These are phyloP conservation scores for Aphidius ervi DNA, from an alignment of 1,140 invertebrate genomes.

Conservation along the genomic window DNA sequence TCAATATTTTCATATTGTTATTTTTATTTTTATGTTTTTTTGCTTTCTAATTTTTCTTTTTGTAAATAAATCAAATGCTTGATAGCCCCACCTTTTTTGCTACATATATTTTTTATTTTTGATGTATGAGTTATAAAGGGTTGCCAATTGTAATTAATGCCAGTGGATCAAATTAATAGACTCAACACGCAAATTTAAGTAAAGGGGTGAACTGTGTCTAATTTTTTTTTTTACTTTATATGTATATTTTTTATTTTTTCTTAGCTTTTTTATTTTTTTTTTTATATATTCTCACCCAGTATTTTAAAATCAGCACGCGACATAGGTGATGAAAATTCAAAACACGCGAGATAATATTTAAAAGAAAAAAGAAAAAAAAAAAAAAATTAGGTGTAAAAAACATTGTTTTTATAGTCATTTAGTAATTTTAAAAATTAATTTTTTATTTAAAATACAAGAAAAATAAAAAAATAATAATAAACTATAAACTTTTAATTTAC, in stretches of 20 bases:
- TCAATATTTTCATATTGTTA: conserved; percentile 15
- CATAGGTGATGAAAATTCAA: conserved; percentile 8
- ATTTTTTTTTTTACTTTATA: conserved; percentile 12
- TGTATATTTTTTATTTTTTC: not conserved
- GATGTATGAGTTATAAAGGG: not conserved
- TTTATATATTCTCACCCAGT: not conserved
- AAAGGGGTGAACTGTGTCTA: conserved; percentile 6
- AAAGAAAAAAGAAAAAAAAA: too few relatives aligned
- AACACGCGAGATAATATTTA: too few relatives aligned
- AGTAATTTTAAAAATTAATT: too few relatives aligned
- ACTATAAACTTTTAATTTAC: too few relatives aligned
- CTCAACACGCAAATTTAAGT: conserved; percentile 40
- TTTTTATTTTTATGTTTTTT: conserved; percentile 1
- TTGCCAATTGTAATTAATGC: conserved; percentile 50
- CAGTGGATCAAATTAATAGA: conserved; percentile 41
- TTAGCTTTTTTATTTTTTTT: not conserved
- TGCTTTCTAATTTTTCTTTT: conserved; percentile 7
- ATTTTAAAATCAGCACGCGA: conserved; percentile 1
- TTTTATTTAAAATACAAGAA: too few relatives aligned
- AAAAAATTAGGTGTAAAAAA: too few relatives aligned
- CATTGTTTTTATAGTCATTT: too few relatives aligned
- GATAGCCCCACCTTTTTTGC: too few relatives aligned
- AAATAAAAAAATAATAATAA: too few relatives aligned
- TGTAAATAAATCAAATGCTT: not conserved
- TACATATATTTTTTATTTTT: too few relatives aligned